These are phyloP conservation scores for Hartigia nigra DNA, from an alignment of 2,888 invertebrate genomes.

Conservation along the genomic window DNA sequence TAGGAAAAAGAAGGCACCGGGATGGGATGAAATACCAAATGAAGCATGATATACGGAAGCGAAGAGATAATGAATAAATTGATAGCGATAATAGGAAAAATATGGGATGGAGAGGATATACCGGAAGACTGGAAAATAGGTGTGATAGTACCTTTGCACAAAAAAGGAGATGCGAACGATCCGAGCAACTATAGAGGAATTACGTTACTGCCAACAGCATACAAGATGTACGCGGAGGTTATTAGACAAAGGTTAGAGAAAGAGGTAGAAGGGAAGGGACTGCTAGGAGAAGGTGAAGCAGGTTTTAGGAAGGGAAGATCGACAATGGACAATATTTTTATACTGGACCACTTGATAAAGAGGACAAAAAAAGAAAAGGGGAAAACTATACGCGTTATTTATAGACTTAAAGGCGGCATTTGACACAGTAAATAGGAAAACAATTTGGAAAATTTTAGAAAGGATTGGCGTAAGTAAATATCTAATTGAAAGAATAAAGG, in stretches of 20 bases:
- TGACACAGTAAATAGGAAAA: constrained; percentile 30
- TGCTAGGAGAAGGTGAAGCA: constrained; percentile 32
- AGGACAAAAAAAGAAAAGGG: constrained; percentile 15
- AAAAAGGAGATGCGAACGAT: too few species aligned
- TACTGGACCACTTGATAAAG: constrained; percentile 21
- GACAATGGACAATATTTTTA: constrained; percentile 35
- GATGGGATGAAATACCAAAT: too few species aligned
- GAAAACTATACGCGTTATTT: constrained; percentile 28
- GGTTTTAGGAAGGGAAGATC: constrained; percentile 26
- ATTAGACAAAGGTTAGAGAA: constrained; percentile 22
- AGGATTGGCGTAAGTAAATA: too few species aligned
- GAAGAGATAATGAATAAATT: too few species aligned
- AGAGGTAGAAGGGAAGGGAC: constrained; percentile 22
- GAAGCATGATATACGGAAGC: too few species aligned
- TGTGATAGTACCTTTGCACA: too few species aligned
- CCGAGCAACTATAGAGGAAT: constrained; percentile 42
- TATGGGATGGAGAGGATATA: too few species aligned
- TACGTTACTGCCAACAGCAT: constrained; percentile 26
- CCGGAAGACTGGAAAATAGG: too few species aligned
- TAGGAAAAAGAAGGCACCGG: too few species aligned
- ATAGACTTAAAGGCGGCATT: constrained; percentile 32
- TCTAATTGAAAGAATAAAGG: too few species aligned
- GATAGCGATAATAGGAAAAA: too few species aligned
- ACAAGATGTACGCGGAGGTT: constrained; percentile 35
- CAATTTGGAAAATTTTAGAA: too few species aligned